Evolutionary conservation across 2,888 invertebrate species (phyloP), one percentile per base, ranked within the genome.

Genomic region (Dastarcus helophoroides): DNA sequence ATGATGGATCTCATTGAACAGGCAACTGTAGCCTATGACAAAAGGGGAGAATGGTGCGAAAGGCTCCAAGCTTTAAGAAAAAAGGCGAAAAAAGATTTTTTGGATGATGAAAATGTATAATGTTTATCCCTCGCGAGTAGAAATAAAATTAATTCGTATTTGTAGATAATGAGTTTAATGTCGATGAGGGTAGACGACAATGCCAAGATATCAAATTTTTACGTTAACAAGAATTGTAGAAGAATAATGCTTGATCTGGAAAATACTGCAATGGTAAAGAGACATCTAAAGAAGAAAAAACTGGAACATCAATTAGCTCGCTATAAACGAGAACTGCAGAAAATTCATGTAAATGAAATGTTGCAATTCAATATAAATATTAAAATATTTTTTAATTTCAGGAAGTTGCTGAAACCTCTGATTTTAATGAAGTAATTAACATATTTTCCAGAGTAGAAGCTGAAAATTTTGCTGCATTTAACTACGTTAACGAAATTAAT

Each of bases 401-500:
- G 70, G 64, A 66, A 39, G 70, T 69, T 43, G 61, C 72, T 29
- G 70, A 69, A 0, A 78, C 79, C 47, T 64, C 46, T 8, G 75
- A 81, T 41, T 68, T 77, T n/a, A 75, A 77, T 40, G 71, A 72
- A 11, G 57, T 88, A 23, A 74, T 79, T 5, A 69, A 70, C 2
- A 75, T 81, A 54, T 90, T 84, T 59, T 69, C 79, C n/a, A 76
- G 84, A 22, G 77, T 84, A 35, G 90, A 90, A 50, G 88, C 89
- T 46, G 84, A 85, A 55, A 90, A 90, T 64, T 90, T 89, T 56
- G 89, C 90, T 0, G 68, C 89, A 0, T 90, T 90, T 54, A 89
- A 80, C 60, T 90, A 86, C 51, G 86, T 90, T 13, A 90, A 89
- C 55, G 89, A 90, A 54, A 68, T 90, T 33, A 88, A 86, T 57